Conservation (phyloP, 1,140 invertebrate genomes). For the Bactericera cockerelli region DNA sequence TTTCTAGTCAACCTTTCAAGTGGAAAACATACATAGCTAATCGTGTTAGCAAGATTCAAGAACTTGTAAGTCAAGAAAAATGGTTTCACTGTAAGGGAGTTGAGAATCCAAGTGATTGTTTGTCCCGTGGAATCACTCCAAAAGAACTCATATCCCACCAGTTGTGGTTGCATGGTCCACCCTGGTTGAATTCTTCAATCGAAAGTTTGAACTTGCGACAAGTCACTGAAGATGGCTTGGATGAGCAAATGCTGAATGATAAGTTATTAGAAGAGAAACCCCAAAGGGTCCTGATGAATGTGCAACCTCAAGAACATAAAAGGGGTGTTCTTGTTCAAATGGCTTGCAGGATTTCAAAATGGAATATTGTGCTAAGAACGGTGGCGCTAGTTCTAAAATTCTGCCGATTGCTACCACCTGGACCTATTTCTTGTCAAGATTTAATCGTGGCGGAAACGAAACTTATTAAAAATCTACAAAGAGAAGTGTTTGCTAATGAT, state of each 20-base stretch:
- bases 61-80: conserved; percentile 8
- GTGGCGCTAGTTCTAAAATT: neutral
- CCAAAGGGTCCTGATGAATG: neutral
- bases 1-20: conserved; percentile 20
- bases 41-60: conserved; percentile 27
- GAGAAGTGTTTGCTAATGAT: neutral
- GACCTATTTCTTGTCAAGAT: neutral
- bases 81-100: conserved; percentile 30
- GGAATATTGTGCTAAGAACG: neutral
- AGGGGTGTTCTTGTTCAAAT: neutral
- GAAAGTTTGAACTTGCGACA: neutral
- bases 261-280: neutral
- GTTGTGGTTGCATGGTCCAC: conserved; percentile 21
- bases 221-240: neutral
- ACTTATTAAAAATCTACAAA: neutral
- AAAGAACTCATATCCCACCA: conserved; percentile 15
- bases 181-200: conserved; percentile 14
- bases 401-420: neutral
- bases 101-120: conserved; percentile 32
- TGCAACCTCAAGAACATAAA: neutral
- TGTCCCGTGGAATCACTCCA: conserved; percentile 27
- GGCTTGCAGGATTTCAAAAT: neutral
- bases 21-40: conserved; percentile 30
- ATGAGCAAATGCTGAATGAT: neutral
- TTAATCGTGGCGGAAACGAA: neutral